These are phyloP conservation scores for Pollimyrus isidori DNA, from an alignment of 2,113 vertebrate species.

Conservation along the genomic window DNA sequence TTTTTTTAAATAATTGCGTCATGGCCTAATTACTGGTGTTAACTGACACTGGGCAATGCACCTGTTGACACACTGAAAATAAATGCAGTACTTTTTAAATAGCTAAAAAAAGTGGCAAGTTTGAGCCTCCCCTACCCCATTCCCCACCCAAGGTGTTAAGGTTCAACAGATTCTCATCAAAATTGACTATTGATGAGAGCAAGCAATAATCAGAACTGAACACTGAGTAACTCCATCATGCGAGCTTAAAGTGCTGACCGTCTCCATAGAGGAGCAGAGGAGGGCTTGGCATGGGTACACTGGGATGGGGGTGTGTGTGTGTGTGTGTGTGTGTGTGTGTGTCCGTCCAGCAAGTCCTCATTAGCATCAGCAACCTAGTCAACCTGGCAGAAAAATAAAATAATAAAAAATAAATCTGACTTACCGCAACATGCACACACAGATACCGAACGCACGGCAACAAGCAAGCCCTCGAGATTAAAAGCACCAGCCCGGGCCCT, in stretches of 20 bases:
- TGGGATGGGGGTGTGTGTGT: background rate
- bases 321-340: background rate
- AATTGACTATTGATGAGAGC: constrained; percentile 22
- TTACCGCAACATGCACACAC: constrained; percentile 6
- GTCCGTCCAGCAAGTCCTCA: constrained; percentile 31
- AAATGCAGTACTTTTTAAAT: background rate
- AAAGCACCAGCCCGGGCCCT: constrained; percentile 31
- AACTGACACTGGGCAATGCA: background rate
- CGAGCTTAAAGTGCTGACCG: constrained; percentile 43
- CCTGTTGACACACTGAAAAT: background rate
- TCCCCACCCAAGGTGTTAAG: background rate
- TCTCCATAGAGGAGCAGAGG: constrained; percentile 34
- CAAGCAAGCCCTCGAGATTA: constrained; percentile 25
- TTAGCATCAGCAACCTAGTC: constrained; percentile 37
- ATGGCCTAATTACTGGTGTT: background rate
- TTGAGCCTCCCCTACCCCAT: background rate
- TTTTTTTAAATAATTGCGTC: background rate
- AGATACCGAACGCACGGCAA: constrained; percentile 25
- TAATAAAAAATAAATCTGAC: background rate
- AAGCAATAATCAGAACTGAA: constrained; percentile 34
- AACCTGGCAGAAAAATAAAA: background rate
- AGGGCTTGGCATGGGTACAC: constrained; percentile 12
- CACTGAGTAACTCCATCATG: constrained; percentile 28
- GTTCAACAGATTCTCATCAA: constrained; percentile 11
- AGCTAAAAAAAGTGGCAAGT: background rate